phyloP scores from a whole-genome alignment of 2,888 invertebrate species.

The Fragum sueziense region DNA sequence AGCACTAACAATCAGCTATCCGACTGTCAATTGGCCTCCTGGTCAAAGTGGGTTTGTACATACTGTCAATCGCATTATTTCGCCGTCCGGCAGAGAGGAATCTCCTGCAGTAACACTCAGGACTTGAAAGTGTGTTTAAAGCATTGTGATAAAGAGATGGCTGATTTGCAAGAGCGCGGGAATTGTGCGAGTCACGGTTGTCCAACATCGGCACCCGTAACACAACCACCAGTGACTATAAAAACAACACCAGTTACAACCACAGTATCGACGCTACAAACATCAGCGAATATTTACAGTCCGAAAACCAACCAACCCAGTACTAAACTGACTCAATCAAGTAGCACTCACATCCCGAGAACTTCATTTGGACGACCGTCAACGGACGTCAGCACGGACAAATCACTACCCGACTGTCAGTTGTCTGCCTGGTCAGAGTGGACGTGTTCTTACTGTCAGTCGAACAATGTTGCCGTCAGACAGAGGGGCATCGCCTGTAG shows the following conservation, averaged over 20 bases:
- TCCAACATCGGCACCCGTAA: too few relatives aligned
- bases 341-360: not conserved
- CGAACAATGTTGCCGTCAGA: not conserved
- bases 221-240: not conserved
- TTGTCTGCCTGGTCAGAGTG: not conserved
- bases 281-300: not conserved
- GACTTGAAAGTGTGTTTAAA: not conserved
- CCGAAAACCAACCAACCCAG: not conserved
- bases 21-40: not conserved
- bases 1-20: not conserved
- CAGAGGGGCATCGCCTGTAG: not conserved
- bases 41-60: not conserved
- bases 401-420: not conserved
- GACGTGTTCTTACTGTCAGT: not conserved
- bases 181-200: not conserved
- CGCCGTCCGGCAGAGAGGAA: not conserved
- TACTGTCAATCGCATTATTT: not conserved
- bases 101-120: not conserved
- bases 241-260: too few relatives aligned
- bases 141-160: not conserved
- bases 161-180: not conserved
- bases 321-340: not conserved
- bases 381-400: not conserved
- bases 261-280: not conserved
- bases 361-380: not conserved